Conservation (phyloP, 1,140 invertebrate genomes). For the Eurosta solidaginis region DNA sequence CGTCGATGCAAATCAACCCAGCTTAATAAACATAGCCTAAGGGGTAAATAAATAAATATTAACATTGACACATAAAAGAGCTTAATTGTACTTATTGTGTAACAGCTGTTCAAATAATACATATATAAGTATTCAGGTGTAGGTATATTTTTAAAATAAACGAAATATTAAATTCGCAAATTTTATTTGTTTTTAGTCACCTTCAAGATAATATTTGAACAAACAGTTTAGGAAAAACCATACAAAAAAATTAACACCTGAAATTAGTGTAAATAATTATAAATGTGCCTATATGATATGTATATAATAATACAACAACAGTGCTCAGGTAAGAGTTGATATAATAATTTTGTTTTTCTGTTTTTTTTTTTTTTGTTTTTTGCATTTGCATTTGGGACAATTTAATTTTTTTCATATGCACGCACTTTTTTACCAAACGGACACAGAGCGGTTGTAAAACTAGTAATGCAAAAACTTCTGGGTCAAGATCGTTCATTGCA, state of each 20-base stretch:
- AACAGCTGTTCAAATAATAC: neutral
- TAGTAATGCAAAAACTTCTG: neutral
- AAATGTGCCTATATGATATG: neutral
- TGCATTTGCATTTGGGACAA: neutral
- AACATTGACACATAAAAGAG: neutral
- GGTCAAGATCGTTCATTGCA: constrained; percentile 26
- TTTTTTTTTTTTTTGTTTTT: no score
- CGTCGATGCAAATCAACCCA: no score
- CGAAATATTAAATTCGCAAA: neutral
- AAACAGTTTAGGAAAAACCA: neutral
- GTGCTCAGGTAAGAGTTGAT: neutral
- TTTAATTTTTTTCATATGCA: constrained; percentile 14
- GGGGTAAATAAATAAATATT: neutral
- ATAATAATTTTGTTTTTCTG: no score
- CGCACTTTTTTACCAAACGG: constrained; percentile 14
- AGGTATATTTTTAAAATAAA: neutral
- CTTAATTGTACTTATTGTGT: neutral
- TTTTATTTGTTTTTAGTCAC: neutral
- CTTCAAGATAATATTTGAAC: neutral
- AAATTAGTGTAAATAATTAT: neutral
- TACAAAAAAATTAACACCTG: neutral
- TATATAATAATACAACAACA: neutral
- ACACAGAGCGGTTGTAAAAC: neutral
- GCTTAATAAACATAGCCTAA: neutral
- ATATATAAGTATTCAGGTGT: neutral